phyloP scores from a whole-genome alignment of 2,888 invertebrate species.

The Zygaena filipendulae region DNA sequence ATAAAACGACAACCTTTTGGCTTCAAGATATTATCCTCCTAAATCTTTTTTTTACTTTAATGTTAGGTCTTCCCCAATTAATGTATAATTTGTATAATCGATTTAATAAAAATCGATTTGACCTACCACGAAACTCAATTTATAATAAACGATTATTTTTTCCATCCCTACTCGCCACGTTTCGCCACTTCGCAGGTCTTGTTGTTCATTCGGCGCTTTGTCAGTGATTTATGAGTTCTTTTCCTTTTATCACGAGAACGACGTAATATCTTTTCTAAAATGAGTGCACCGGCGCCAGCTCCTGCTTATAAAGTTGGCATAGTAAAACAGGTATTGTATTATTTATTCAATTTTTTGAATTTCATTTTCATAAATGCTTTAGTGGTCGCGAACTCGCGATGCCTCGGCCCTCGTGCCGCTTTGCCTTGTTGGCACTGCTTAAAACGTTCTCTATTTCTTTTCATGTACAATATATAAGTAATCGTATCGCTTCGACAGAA shows the following conservation, averaged over 20 bases:
- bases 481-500: too few species aligned
- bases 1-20: too few species aligned
- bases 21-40: too few species aligned
- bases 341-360: conserved; percentile 21
- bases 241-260: conserved; percentile 28
- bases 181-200: conserved; percentile 53
- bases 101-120: too few species aligned
- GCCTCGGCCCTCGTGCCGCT: conserved; percentile 47
- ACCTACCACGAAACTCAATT: too few species aligned
- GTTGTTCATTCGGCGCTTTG: conserved; percentile 39
- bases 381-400: conserved; percentile 20
- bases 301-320: conserved; percentile 53
- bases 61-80: too few species aligned
- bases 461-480: not conserved
- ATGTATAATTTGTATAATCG: too few species aligned
- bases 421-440: conserved; percentile 59
- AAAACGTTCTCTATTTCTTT: too few species aligned
- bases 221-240: conserved; percentile 37
- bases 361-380: conserved; percentile 20
- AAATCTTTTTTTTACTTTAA: too few species aligned
- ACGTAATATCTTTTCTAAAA: conserved; percentile 31
- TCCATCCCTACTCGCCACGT: too few species aligned
- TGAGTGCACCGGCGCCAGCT: conserved; percentile 51
- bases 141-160: too few species aligned
- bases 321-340: conserved; percentile 57